These are phyloP conservation scores for Lepetodrilus schrolli DNA, from an alignment of 2,888 invertebrate genomes.

Conservation along the genomic window DNA sequence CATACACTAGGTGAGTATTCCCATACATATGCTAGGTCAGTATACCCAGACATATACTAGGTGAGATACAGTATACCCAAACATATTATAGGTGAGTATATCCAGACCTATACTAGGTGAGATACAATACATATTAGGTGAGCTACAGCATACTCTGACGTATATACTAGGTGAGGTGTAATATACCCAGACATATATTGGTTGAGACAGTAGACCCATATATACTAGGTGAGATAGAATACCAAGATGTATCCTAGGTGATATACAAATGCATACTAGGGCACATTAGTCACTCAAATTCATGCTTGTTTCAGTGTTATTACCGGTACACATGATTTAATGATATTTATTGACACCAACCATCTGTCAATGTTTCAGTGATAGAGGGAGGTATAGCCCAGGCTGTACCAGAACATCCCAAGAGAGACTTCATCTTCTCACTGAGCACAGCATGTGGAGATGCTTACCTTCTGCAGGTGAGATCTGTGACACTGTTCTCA, in stretches of 20 bases:
- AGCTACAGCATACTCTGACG: conserved; percentile 63
- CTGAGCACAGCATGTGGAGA: conserved; percentile 98
- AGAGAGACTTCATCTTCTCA: conserved; percentile 97
- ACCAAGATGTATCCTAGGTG: not conserved
- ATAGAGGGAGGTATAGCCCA: conserved; percentile 86
- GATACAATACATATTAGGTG: not conserved
- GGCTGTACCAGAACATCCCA: conserved; percentile 98
- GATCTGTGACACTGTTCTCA: not conserved
- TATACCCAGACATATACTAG: too few relatives aligned
- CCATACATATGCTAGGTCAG: not conserved
- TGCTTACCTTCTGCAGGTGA: conserved; percentile 95
- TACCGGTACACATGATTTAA: too few relatives aligned
- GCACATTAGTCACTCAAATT: not conserved
- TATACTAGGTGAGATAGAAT: not conserved
- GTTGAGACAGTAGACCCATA: not conserved
- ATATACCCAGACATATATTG: not conserved
- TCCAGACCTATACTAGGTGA: not conserved
- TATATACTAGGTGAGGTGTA: conserved; percentile 68
- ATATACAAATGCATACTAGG: too few relatives aligned
- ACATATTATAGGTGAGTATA: not conserved
- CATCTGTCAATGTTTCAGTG: conserved; percentile 59
- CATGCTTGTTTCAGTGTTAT: not conserved
- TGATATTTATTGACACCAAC: not conserved
- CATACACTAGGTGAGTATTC: not conserved
- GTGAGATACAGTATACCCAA: not conserved